Percentiles rank a stretch among this genome's conserved stretches.
phyloP scores from a whole-genome alignment of 2,888 invertebrate species.

The Crioceris asparagi region DNA sequence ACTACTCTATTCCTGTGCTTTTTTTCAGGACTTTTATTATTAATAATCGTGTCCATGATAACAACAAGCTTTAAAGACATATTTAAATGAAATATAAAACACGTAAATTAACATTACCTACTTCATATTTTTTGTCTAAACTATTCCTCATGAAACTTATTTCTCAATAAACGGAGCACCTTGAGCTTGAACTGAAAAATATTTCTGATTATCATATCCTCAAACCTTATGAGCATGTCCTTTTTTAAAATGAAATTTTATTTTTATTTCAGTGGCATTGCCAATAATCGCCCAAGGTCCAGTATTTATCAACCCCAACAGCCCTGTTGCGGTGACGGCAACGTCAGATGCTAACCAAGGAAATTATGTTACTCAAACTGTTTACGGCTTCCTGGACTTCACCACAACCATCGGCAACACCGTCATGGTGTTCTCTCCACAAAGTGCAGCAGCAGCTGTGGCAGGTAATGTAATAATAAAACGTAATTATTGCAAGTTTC shows the following conservation, averaged over 20 bases:
- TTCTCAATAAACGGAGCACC: conserved; percentile 1
- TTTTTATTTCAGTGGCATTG: conserved; percentile 25
- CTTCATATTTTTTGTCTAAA: too few relatives aligned
- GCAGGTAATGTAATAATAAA: conserved; percentile 41
- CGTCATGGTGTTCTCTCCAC: conserved; percentile 88
- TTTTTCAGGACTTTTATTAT: too few relatives aligned
- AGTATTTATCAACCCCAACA: conserved; percentile 31
- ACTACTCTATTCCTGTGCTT: too few relatives aligned
- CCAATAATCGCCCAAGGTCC: conserved; percentile 27
- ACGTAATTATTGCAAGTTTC: conserved; percentile 1
- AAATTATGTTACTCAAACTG: conserved; percentile 71
- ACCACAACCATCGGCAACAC: conserved; percentile 90
- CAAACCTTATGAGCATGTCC: too few relatives aligned
- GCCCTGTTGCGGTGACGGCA: conserved; percentile 8
- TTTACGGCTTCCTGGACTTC: conserved; percentile 88
- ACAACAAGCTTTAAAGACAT: too few relatives aligned
- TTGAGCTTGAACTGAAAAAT: not conserved
- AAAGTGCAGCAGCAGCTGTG: conserved; percentile 59
- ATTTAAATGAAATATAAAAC: too few relatives aligned
- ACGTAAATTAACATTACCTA: too few relatives aligned
- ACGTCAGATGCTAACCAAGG: conserved; percentile 20
- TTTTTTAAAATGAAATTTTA: too few relatives aligned
- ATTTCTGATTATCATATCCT: conserved; percentile 3
- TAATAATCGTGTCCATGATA: too few relatives aligned
- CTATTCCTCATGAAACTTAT: too few relatives aligned